Conservation (phyloP, 1,140 invertebrate species). For the Camponotus vicinus region DNA sequence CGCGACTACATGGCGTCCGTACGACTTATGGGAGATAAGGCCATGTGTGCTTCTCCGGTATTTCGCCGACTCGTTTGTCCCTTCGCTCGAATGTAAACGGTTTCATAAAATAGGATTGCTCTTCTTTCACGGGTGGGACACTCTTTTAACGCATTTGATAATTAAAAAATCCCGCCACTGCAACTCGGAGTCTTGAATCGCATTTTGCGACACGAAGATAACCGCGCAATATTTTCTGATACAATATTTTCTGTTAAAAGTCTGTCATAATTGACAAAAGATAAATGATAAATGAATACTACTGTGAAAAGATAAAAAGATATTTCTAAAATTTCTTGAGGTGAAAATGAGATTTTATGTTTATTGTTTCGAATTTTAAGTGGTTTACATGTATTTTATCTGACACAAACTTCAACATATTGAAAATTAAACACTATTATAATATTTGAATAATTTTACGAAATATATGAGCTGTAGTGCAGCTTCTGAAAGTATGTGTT, state of each 20-base stretch:
- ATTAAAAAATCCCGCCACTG: constrained; percentile 35
- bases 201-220: background rate
- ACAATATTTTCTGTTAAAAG: background rate
- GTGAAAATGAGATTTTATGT: background rate
- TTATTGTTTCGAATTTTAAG: background rate
- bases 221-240: background rate
- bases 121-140: background rate
- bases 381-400: background rate
- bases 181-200: background rate
- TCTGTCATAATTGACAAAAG: background rate
- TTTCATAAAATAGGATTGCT: constrained; percentile 4
- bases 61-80: constrained; percentile 22
- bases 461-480: background rate
- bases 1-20: constrained; percentile 79
- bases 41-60: constrained; percentile 11
- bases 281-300: background rate
- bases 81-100: background rate
- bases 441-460: background rate
- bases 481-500: background rate
- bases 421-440: background rate
- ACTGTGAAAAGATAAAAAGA: no score
- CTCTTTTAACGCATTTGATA: constrained; percentile 1
- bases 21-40: constrained; percentile 56
- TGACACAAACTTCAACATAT: background rate
- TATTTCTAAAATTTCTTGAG: background rate